Percentiles rank a stretch among this genome's conserved stretches.
Conservation (phyloP, 2,888 invertebrate species). For the Nephrotoma appendiculata region DNA sequence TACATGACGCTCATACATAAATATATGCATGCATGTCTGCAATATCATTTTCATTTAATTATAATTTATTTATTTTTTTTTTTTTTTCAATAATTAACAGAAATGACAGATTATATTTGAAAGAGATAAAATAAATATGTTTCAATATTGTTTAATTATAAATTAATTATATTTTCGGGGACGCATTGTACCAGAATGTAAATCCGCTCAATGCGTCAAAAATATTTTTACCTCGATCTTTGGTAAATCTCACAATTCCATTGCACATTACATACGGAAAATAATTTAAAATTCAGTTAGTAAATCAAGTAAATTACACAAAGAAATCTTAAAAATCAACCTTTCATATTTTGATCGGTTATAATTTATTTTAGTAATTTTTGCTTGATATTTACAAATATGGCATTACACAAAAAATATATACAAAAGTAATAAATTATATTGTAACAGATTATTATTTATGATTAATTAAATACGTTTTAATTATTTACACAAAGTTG, state of each 20-base stretch:
- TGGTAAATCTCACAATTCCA: not conserved
- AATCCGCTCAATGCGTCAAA: not conserved
- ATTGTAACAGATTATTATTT: not conserved
- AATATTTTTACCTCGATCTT: not conserved
- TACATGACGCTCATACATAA: not conserved
- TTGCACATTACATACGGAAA: not conserved
- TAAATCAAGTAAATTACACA: not conserved
- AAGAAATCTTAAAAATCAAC: not conserved
- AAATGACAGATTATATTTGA: no score
- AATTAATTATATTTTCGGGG: not conserved
- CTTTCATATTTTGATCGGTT: not conserved
- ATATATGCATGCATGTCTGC: not conserved
- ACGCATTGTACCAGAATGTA: no score
- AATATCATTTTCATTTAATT: not conserved
- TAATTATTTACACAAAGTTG: not conserved
- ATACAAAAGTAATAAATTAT: not conserved
- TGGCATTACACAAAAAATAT: not conserved
- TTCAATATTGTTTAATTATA: not conserved
- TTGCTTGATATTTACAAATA: not conserved
- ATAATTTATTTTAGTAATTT: not conserved
- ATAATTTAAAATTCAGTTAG: not conserved
- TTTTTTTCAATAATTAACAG: not conserved
- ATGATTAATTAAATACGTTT: not conserved
- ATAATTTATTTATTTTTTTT: not conserved
- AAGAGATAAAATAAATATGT: not conserved